Evolutionary conservation across 1,140 invertebrate genomes (phyloP).

Genomic region (Drosophila athabasca): DNA sequence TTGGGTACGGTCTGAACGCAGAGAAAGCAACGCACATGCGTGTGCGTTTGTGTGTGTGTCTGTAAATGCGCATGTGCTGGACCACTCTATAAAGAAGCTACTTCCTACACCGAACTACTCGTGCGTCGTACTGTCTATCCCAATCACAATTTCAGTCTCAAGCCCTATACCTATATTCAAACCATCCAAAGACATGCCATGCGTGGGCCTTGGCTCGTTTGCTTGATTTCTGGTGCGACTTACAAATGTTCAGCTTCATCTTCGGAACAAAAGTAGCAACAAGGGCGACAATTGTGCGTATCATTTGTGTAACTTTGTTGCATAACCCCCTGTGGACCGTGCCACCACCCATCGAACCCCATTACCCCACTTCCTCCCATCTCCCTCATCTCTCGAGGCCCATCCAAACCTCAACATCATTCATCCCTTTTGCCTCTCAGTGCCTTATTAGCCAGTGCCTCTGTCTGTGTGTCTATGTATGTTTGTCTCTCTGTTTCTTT

Average conservation of each 20-base stretch:
- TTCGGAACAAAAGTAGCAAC: slow-evolving; percentile 14
- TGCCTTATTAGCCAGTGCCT: slow-evolving; percentile 59
- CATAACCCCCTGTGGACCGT: slow-evolving; percentile 8
- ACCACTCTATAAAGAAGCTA: slow-evolving; percentile 6
- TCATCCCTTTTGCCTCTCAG: slow-evolving; percentile 35
- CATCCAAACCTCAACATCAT: slow-evolving; percentile 30
- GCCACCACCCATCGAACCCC: slow-evolving; percentile 12
- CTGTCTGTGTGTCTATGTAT: slow-evolving; percentile 14
- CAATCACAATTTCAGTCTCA: too few species aligned
- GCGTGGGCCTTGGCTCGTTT: slow-evolving; percentile 2
- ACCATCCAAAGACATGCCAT: slow-evolving; percentile 23
- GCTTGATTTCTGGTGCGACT: slow-evolving; percentile 20
- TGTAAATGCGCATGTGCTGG: slow-evolving; percentile 65
- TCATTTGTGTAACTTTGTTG: slow-evolving; percentile 43
- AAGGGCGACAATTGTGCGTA: slow-evolving; percentile 44
- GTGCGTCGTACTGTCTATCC: too few species aligned
- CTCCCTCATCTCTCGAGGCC: slow-evolving; percentile 18
- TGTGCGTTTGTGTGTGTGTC: slow-evolving; percentile 41
- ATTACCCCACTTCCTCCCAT: background rate
- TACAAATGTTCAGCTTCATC: slow-evolving; percentile 35
- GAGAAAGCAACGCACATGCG: slow-evolving; percentile 41
- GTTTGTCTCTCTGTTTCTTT: slow-evolving; percentile 1
- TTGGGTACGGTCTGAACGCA: slow-evolving; percentile 17
- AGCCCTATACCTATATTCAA: too few species aligned
- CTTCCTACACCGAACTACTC: too few species aligned